These are phyloP conservation scores for Pristionchus mayeri DNA, from an alignment of 2,888 invertebrate genomes.

Conservation along the genomic window DNA sequence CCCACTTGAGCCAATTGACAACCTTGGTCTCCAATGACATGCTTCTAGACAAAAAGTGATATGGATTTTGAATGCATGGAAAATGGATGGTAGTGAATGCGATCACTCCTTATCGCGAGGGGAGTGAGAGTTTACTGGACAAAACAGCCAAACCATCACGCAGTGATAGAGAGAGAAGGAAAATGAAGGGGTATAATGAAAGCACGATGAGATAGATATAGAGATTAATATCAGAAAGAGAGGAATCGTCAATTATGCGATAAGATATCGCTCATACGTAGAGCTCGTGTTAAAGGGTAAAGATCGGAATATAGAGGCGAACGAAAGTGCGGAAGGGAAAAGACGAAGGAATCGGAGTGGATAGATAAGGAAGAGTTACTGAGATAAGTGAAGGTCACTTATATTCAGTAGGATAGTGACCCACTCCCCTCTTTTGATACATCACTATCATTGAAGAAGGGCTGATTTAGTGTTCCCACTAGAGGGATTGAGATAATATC, in stretches of 20 bases:
- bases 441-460: conserved; percentile 16
- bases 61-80: too few species aligned
- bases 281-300: neutral
- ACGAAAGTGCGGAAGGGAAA: neutral
- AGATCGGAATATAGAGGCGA: conserved; percentile 28
- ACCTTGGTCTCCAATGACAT: conserved; percentile 62
- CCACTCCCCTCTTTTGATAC: neutral
- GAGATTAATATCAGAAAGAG: neutral
- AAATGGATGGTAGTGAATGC: too few species aligned
- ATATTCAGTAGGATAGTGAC: conserved; percentile 36
- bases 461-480: conserved; percentile 13
- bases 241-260: neutral
- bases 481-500: neutral
- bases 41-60: too few species aligned
- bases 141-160: neutral
- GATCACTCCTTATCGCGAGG: neutral
- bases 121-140: neutral
- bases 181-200: neutral
- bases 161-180: neutral
- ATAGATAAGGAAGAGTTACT: conserved; percentile 44
- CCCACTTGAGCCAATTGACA: conserved; percentile 73
- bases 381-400: conserved; percentile 42
- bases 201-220: neutral
- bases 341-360: neutral
- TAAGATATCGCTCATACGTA: too few species aligned